Base-by-base conservation (phyloP, 2,113 vertebrate species). In the Archilochus colubris region DNA sequence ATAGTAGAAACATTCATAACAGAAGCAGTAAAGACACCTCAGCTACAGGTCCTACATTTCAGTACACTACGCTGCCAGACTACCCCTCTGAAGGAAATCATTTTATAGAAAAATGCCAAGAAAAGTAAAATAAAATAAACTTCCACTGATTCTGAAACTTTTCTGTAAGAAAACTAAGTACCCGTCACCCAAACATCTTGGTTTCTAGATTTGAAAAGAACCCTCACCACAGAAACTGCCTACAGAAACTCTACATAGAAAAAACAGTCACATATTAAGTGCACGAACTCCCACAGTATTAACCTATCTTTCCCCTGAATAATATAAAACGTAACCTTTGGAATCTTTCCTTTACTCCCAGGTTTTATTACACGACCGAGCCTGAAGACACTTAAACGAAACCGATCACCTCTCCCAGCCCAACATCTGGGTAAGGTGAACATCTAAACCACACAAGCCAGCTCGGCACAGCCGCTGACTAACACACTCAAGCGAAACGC, bases 61-160 rank as follows among this genome's bases (percentile, higher is more conserved):
- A 8, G 38, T 25, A 33, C 9, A 6, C 6, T 33, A 15, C 4
- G 48, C 48, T 27, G 11, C 24, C 7, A 79, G 20, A 79, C 59
- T 62, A 68, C 4, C 36, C 8, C 13, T n/a, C 50, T 18, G 48
- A 21, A 14, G 15, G 21, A 74, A 57, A 51, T 55, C 14, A 51
- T 36, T 44, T 73, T 28, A 85, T 4, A 10, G 10, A 54, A 82
- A 80, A 33, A 20, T 51, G 15, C 9, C 54, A 18, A 80, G 20
- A 89, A 80, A 2, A 46, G 12, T 3, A 57, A 46, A 3, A 66
- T 20, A 57, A 61, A 87, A 66, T 20, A 57, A 61, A 87, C 59
- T 81, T 75, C n/a, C 9, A 24, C 17, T 40, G 70, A 58, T 76
- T 74, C 3, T 30, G 38, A 83, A 95, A 91, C 86, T 93, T 86